Conservation (phyloP, 1,140 invertebrate species). For the Drosophila triauraria region DNA sequence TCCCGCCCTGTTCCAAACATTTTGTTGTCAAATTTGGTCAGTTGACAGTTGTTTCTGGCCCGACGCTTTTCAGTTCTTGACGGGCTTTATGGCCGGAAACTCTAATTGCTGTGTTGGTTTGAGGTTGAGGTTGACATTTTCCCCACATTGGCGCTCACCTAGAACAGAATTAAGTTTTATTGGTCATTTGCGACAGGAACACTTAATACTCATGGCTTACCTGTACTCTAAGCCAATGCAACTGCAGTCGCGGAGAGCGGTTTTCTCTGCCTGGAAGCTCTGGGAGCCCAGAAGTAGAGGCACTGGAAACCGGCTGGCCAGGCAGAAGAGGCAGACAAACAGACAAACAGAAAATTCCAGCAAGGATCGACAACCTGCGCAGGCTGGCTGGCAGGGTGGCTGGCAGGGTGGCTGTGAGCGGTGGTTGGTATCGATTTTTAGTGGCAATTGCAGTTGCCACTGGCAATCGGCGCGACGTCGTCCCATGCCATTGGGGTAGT, state of each 20-base stretch:
- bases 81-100: slow-evolving; percentile 73
- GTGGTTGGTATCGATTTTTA: slow-evolving; percentile 75
- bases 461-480: slow-evolving; percentile 15
- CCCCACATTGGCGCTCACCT: slow-evolving; percentile 20
- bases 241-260: slow-evolving; percentile 25
- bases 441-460: slow-evolving; percentile 64
- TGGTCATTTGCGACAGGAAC: slow-evolving; percentile 16
- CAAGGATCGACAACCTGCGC: slow-evolving; percentile 79
- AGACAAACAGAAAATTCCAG: slow-evolving; percentile 59
- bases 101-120: slow-evolving; percentile 65
- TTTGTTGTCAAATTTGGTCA: slow-evolving; percentile 46
- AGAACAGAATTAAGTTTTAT: slow-evolving; percentile 19
- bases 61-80: slow-evolving; percentile 61
- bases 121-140: slow-evolving; percentile 42
- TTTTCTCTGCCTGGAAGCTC: slow-evolving; percentile 14
- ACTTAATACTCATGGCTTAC: slow-evolving; percentile 33
- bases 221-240: slow-evolving; percentile 43
- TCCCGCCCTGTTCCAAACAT: slow-evolving; percentile 31
- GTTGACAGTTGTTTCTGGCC: slow-evolving; percentile 70
- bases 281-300: neutral
- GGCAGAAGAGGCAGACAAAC: slow-evolving; percentile 10
- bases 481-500: slow-evolving; percentile 74
- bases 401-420: slow-evolving; percentile 35
- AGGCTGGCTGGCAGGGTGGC: slow-evolving; percentile 5
- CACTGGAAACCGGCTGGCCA: slow-evolving; percentile 46